Evolutionary conservation across 2,888 invertebrate genomes (phyloP).

Genomic region (Papilio protenor): DNA sequence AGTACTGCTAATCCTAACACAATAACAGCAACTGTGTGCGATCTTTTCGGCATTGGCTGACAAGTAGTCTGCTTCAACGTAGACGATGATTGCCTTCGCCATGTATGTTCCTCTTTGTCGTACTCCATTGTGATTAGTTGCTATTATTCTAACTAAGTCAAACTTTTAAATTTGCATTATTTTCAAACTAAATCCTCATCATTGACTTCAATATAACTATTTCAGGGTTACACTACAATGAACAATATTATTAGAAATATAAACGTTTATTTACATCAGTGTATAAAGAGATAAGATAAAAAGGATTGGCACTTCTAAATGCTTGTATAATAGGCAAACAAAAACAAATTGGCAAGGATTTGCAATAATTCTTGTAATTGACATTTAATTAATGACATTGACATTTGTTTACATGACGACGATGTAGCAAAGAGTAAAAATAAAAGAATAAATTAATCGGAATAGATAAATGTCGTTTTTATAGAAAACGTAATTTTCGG

Average conservation of each 20-base stretch:
- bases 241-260: neutral
- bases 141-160: conserved; percentile 9
- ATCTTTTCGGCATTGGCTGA: conserved; percentile 67
- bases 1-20: conserved; percentile 77
- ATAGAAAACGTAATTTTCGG: no score
- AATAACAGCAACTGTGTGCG: conserved; percentile 72
- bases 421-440: neutral
- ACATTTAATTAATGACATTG: neutral
- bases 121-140: conserved; percentile 66
- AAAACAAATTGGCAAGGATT: neutral
- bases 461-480: neutral
- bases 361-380: neutral
- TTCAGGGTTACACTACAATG: neutral
- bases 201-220: neutral
- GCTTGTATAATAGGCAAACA: neutral
- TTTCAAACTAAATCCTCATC: neutral
- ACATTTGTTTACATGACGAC: neutral
- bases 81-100: conserved; percentile 67
- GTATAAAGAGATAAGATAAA: neutral
- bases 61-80: conserved; percentile 63
- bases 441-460: neutral
- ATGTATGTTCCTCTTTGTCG: conserved; percentile 74
- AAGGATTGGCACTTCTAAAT: neutral
- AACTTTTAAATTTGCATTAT: neutral
- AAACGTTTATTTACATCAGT: neutral